Evolutionary conservation across 2,797 vertebrate genomes (phyloP).

Genomic region (Sylvilagus floridanus): DNA sequence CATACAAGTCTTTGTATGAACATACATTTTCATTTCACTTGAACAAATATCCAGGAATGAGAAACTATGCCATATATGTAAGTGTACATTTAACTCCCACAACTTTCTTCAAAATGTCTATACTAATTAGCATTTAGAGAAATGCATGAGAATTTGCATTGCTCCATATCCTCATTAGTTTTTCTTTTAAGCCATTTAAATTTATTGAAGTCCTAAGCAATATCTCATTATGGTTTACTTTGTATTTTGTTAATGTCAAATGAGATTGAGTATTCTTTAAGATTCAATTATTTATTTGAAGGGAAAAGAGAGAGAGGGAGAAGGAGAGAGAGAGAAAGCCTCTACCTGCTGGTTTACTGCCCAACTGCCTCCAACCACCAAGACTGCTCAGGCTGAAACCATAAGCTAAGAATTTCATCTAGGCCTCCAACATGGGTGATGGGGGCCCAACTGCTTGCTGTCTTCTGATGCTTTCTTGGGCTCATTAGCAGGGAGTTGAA

Average conservation of each 20-base stretch:
- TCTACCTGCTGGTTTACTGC: too few species aligned
- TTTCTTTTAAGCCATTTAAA: background rate
- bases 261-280: background rate
- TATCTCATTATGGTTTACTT: background rate
- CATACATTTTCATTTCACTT: slow-evolving; percentile 5
- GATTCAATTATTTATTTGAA: too few species aligned
- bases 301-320: too few species aligned
- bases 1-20: background rate
- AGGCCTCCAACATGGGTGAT: too few species aligned
- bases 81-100: background rate
- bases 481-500: too few species aligned
- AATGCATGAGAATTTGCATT: background rate
- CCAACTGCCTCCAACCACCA: too few species aligned
- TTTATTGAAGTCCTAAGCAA: background rate
- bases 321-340: too few species aligned
- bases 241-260: background rate
- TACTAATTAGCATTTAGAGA: background rate
- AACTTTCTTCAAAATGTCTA: background rate
- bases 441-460: too few species aligned
- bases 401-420: too few species aligned
- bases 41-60: background rate
- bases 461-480: too few species aligned
- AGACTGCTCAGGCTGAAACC: too few species aligned
- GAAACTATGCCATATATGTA: background rate
- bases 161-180: background rate